Conservation (phyloP, 2,888 invertebrate genomes). For the Gasteruption jaculator region DNA sequence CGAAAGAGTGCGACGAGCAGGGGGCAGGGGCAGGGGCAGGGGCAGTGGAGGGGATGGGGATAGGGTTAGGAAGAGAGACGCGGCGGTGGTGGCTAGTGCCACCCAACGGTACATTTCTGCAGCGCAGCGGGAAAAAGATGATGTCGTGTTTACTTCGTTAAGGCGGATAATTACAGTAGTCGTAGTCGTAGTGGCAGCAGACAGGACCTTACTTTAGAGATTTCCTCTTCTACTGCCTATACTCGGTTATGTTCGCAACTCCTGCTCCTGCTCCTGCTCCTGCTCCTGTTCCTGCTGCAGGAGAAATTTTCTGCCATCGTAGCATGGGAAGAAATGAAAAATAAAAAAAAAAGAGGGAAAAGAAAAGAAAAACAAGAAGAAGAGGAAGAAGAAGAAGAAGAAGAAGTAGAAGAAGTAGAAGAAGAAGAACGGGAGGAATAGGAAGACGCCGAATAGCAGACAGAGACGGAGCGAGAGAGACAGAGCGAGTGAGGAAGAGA, state of each 20-base stretch:
- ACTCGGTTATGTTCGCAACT: too few species aligned
- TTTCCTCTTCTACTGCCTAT: too few species aligned
- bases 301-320: constrained; percentile 19
- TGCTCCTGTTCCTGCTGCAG: too few species aligned
- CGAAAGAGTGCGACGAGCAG: too few species aligned
- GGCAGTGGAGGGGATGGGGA: not conserved
- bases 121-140: too few species aligned
- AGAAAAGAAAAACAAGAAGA: not conserved
- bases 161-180: constrained; percentile 48
- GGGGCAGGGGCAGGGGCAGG: too few species aligned
- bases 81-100: too few species aligned
- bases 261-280: too few species aligned
- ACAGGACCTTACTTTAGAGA: too few species aligned
- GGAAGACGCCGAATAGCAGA: constrained; percentile 12
- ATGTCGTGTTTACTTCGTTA: constrained; percentile 52
- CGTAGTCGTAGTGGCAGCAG: constrained; percentile 13
- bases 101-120: too few species aligned
- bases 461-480: constrained; percentile 17
- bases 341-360: constrained; percentile 20
- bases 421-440: constrained; percentile 18
- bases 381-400: constrained; percentile 6
- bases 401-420: constrained; percentile 13
- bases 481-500: constrained; percentile 17
- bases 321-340: constrained; percentile 16
- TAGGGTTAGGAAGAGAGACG: not conserved